A percentile compares a stretch with the other conserved stretches of the same genome.
Evolutionary conservation across 2,888 invertebrate genomes (phyloP).

Genomic region (Pharmacophagus antenor): DNA sequence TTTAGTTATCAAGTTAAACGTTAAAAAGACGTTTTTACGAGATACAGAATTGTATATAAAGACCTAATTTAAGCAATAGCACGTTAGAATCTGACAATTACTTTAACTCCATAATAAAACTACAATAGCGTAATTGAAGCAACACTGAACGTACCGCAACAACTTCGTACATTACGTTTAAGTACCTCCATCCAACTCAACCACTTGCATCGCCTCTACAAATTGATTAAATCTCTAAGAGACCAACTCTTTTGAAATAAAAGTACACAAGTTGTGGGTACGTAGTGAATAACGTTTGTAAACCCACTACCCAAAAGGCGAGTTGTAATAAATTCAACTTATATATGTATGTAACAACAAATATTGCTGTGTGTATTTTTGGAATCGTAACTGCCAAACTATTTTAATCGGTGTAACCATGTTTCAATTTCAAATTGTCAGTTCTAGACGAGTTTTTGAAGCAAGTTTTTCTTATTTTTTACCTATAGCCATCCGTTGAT

Average conservation of each 20-base stretch:
- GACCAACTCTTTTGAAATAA: conserved; percentile 12
- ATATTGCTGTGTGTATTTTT: no score
- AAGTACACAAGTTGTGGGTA: neutral
- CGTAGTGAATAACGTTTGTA: no score
- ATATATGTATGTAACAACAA: no score
- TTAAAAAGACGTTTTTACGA: neutral
- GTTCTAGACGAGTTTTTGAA: no score
- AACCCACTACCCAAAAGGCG: no score
- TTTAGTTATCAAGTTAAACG: no score
- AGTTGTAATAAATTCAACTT: no score
- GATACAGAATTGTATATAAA: neutral
- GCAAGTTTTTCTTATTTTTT: no score
- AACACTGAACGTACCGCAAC: conserved; percentile 17
- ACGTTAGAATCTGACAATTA: neutral
- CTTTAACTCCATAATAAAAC: conserved; percentile 14
- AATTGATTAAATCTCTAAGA: conserved; percentile 25
- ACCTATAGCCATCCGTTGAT: no score
- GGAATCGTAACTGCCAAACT: no score
- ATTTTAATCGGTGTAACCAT: no score
- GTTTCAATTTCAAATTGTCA: no score
- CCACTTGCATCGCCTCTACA: conserved; percentile 14
- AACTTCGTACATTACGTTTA: conserved; percentile 28
- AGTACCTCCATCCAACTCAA: conserved; percentile 14
- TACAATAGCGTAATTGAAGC: conserved; percentile 11
- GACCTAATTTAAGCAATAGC: neutral